These are phyloP conservation scores for Bubalus kerabau DNA, from an alignment of 2,113 vertebrate genomes.

Conservation along the genomic window DNA sequence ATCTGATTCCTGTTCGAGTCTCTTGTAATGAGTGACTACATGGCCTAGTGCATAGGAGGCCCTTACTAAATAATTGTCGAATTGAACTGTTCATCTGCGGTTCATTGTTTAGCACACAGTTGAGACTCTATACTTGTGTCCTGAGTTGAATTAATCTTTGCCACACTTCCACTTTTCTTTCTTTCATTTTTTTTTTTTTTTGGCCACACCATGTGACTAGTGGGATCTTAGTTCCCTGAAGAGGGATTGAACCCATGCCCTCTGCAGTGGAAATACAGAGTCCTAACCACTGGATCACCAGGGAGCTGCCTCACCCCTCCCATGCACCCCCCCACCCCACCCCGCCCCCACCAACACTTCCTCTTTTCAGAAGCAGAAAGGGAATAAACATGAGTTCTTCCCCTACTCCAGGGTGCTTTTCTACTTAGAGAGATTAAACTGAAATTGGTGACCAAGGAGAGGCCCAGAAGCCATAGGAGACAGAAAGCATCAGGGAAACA, in stretches of 20 bases:
- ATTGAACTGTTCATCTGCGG: neutral
- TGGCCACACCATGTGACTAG: neutral
- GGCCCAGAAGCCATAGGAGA: neutral
- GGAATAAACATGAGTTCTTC: neutral
- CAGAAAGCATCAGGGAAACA: neutral
- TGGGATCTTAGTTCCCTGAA: neutral
- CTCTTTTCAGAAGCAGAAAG: neutral
- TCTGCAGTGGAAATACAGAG: neutral
- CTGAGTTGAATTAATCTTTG: neutral
- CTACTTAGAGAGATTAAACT: neutral
- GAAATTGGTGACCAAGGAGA: neutral
- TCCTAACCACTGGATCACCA: neutral
- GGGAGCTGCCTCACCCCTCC: neutral
- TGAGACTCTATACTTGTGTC: neutral
- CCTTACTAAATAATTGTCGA: neutral
- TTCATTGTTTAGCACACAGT: neutral
- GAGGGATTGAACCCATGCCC: neutral
- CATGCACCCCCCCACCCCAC: neutral
- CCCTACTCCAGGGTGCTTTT: neutral
- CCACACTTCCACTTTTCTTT: neutral
- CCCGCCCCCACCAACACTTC: neutral
- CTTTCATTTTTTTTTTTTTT: neutral
- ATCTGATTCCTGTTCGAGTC: neutral
- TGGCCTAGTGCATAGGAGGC: neutral
- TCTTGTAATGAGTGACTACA: neutral